Base-by-base conservation (phyloP, 2,888 invertebrate genomes). In the Antitype chi region DNA sequence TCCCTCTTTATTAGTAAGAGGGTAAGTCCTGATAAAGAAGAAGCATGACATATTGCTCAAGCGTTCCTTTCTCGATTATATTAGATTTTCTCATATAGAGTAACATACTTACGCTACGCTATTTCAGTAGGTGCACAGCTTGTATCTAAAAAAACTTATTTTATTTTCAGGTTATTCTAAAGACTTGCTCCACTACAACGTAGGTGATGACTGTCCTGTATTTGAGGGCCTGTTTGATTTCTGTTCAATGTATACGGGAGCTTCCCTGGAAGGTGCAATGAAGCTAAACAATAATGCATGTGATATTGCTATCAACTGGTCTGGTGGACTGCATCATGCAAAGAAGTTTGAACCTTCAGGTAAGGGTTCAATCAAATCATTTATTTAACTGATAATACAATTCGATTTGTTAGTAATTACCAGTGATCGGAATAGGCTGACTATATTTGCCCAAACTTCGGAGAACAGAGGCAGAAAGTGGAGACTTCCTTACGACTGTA, bases 261-360 rank as follows among this genome's bases (percentile, higher is more conserved):
- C 99, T 0, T 99, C 99, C 0, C 94, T 99, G 69, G 99, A 99
- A 93, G 99, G 99, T 28, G 99, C 99, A 0, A 98, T 99, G 94
- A 99, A 99, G 93, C 94, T 99, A 0, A 99, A 99, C 92, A 99
- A 99, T 90, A 98, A 99, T 92, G 98, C 98, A 84, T 99, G 99
- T 94, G 99, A 99, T 94, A 99, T 99, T 84, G 99, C 99, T 20
- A 98, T 99, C 60, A 99, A 99, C 94, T 99, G 99, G 99, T 99
- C 99, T 0, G 99, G 99, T 15, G 99, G 99, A 0, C 96, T 99
- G 72, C 99, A 99, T 97, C 99, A 99, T 96, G 99, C 99, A 0
- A 99, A 99, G 94, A 99, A 99, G 94, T 99, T 99, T 95, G 99
- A 99, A 96, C 99, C 99, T 0, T 99, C 99, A n/a, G 98, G 97